phyloP scores from a whole-genome alignment of 2,113 vertebrate species.

The Embiotoca jacksoni region DNA sequence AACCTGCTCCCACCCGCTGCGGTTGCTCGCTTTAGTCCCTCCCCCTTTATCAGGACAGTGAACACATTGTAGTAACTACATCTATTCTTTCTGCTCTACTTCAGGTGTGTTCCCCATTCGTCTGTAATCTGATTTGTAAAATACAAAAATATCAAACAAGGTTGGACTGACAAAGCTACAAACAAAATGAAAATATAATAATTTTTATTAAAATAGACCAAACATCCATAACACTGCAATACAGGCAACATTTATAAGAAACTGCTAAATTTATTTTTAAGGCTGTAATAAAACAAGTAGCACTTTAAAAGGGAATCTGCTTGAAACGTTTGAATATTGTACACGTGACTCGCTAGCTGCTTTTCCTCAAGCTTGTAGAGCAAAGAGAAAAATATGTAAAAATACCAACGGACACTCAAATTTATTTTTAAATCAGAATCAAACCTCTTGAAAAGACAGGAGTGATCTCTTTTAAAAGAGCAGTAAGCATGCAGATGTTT shows the following conservation, averaged over 20 bases:
- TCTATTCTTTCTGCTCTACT: neutral
- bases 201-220: conserved; percentile 72
- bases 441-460: conserved; percentile 5
- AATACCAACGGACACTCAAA: conserved; percentile 2
- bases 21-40: neutral
- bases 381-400: conserved; percentile 2
- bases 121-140: neutral
- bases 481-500: conserved; percentile 30
- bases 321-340: conserved; percentile 14
- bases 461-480: conserved; percentile 16
- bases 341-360: neutral
- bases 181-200: conserved; percentile 22
- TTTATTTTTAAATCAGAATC: conserved; percentile 2
- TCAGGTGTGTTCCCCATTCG: neutral
- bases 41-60: neutral
- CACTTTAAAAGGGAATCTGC: conserved; percentile 32
- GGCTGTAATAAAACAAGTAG: conserved; percentile 68
- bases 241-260: conserved; percentile 51
- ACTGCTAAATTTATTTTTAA: conserved; percentile 25
- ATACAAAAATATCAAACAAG: neutral
- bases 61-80: too few relatives aligned
- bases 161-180: neutral
- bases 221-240: conserved; percentile 41
- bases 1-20: neutral
- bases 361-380: conserved; percentile 7